Conservation (phyloP, 2,888 invertebrate species). For the Acanthosepion pharaonis region DNA sequence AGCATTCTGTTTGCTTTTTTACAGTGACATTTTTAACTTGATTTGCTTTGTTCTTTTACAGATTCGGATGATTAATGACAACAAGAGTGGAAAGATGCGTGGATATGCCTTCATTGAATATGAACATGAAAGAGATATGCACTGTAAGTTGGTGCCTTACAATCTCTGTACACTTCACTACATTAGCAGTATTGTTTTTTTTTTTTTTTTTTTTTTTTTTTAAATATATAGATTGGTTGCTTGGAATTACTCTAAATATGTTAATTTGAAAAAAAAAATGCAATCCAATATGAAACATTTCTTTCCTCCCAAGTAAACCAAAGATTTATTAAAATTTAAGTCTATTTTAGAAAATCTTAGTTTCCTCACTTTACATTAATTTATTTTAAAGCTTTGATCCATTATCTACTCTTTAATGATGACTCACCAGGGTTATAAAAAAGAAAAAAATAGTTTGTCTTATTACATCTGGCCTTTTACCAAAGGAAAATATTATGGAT, state of each 20-base stretch:
- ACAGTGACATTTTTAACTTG: background rate
- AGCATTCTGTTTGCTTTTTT: background rate
- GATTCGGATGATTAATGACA: constrained; percentile 92
- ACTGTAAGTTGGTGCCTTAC: constrained; percentile 88
- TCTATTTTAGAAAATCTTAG: background rate
- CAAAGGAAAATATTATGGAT: background rate
- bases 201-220: too few relatives aligned
- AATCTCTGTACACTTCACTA: background rate
- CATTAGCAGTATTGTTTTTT: too few relatives aligned
- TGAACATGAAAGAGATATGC: constrained; percentile 99
- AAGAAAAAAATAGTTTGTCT: background rate
- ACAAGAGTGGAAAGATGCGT: constrained; percentile 91
- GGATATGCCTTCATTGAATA: constrained; percentile 99
- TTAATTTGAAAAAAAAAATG: background rate
- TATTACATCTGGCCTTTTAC: background rate
- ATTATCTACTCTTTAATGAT: too few relatives aligned
- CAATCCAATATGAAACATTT: background rate
- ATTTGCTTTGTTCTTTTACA: constrained; percentile 76
- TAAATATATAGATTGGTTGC: background rate
- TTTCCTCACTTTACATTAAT: too few relatives aligned
- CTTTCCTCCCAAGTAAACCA: background rate
- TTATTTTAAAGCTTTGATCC: background rate
- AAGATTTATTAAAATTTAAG: background rate
- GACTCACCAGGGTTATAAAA: background rate
- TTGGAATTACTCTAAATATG: background rate